Conservation (phyloP, 1,140 invertebrate genomes). For the Hycleus phaleratus region DNA sequence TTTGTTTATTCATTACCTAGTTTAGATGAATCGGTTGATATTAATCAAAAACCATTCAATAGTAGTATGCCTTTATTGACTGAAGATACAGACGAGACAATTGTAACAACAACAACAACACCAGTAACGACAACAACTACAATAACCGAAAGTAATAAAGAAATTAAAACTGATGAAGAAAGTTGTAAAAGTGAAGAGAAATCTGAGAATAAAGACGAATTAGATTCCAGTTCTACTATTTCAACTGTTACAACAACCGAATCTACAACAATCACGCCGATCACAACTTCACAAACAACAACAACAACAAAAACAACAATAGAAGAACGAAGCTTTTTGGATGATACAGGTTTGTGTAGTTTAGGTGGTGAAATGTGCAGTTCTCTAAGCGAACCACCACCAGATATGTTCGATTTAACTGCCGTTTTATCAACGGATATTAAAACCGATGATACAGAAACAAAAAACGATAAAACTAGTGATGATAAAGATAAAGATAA, state of each 20-base stretch:
- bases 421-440: constrained; percentile 1
- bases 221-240: not conserved
- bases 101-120: not conserved
- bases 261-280: constrained; percentile 1
- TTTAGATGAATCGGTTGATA: constrained; percentile 31
- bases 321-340: constrained; percentile 6
- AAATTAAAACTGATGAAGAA: not conserved
- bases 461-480: not conserved
- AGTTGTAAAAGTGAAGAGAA: not conserved
- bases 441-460: not conserved
- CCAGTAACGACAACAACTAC: not conserved
- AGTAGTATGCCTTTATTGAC: constrained; percentile 35
- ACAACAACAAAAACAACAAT: not conserved
- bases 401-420: constrained; percentile 39
- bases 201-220: not conserved
- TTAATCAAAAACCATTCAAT: constrained; percentile 30
- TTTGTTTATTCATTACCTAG: constrained; percentile 34
- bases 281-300: not conserved
- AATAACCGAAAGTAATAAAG: not conserved
- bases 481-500: not conserved
- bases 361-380: constrained; percentile 37
- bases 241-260: not conserved
- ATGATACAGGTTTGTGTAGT: constrained; percentile 29
- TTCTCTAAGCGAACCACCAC: constrained; percentile 39
- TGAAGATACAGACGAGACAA: constrained; percentile 24